Evolutionary conservation across 2,888 invertebrate species (phyloP), one percentile per base, ranked within the genome.

Genomic region (Hecatera dysodea): DNA sequence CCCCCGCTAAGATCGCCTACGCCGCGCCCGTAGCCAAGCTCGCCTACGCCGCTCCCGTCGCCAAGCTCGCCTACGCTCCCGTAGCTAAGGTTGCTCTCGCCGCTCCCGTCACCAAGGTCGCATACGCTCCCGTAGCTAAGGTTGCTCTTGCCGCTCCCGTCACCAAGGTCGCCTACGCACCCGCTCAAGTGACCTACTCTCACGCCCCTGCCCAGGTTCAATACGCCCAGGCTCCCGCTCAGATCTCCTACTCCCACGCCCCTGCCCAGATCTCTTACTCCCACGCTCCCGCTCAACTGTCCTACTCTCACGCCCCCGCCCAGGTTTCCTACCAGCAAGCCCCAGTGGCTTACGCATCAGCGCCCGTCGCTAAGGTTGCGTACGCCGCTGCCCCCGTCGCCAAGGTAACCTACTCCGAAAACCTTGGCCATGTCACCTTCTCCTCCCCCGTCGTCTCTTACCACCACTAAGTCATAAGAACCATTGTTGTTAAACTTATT

Each of bases 381-480:
- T 86, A 89, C 68, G 88, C 90, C 71, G 76, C 87, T 11, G 67
- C 82, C 56, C 81, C 83, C 12, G 76, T 86, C n/a, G 69, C 87
- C 56, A 89, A 89, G 57, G 53, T 90, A 24, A 85, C 90, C 12
- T 89, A 91, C 86, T 68, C 85, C 55, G 75, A 85, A 62, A 76
- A 88, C 69, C 86, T 87, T 57, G 92, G 91, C 22, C 92, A 92
- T 71, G 92, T 93, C 74, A 86, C 89, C 73, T 95, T 86, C 90
- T 91, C 94, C 19, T 94, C 94, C 44, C 94, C 94, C 56, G 87
- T 88, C 73, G 89, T 90, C 79, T 92, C 94, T 48, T 95, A 95
- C 90, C 92, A 94, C 50, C 95, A 95, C 88, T 95, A 94, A 89
- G 86, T 82, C 72, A 74, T 86, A 84, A 75, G 75, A 84, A 81